Evolutionary conservation across 1,140 invertebrate genomes (phyloP).

Genomic region (Drosophila quadrilineata): DNA sequence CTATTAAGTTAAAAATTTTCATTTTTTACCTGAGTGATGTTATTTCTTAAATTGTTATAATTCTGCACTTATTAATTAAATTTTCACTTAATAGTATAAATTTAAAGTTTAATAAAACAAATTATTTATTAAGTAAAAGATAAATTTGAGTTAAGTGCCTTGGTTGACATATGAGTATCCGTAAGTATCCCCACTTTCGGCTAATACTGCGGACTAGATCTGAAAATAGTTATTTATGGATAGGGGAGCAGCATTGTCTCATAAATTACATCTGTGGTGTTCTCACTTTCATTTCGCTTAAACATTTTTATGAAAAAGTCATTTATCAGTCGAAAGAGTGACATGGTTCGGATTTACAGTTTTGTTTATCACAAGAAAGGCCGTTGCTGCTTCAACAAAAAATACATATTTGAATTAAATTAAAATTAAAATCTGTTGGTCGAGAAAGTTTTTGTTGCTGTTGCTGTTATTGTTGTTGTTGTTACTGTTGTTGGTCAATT

Average conservation of each 20-base stretch:
- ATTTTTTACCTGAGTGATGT: too few relatives aligned
- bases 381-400: conserved; percentile 54
- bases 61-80: too few relatives aligned
- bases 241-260: conserved; percentile 32
- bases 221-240: conserved; percentile 23
- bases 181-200: too few relatives aligned
- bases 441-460: conserved; percentile 76
- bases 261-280: conserved; percentile 21
- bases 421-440: conserved; percentile 62
- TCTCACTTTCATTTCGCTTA: conserved; percentile 70
- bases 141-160: too few relatives aligned
- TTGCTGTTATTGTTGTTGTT: conserved; percentile 17
- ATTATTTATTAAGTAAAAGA: too few relatives aligned
- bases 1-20: too few relatives aligned
- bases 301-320: conserved; percentile 48
- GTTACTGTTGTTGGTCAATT: conserved; percentile 46
- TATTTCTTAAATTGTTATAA: too few relatives aligned
- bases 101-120: too few relatives aligned
- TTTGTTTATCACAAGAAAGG: conserved; percentile 61
- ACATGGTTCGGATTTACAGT: conserved; percentile 54
- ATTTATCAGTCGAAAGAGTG: conserved; percentile 43
- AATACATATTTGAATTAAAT: conserved; percentile 77
- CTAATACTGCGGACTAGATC: background rate
- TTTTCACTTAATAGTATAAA: too few relatives aligned
- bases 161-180: too few relatives aligned